A percentile compares a stretch with the other conserved stretches of the same genome.
Conservation (phyloP, 2,888 invertebrate species). For the Xestoiulus laeticollis region DNA sequence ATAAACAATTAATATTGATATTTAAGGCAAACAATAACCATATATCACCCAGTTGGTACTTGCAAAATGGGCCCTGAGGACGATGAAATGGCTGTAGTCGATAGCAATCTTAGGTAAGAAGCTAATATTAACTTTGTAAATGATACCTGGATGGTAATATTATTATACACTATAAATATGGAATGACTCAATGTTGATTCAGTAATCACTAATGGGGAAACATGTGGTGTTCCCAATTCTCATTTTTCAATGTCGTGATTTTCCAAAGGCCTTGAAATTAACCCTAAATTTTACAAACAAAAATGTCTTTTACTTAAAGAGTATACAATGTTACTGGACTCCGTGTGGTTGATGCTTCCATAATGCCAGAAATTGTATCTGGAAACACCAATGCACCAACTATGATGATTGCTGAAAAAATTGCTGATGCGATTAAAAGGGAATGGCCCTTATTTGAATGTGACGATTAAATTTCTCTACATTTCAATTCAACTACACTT, state of each 20-base stretch:
- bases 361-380: slow-evolving; percentile 67
- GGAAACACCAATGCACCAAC: slow-evolving; percentile 59
- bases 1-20: background rate
- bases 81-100: slow-evolving; percentile 64
- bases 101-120: slow-evolving; percentile 59
- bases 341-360: slow-evolving; percentile 67
- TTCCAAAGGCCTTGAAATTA: no score
- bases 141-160: no score
- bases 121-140: no score
- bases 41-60: slow-evolving; percentile 69
- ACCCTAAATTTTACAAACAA: background rate
- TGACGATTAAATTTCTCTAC: background rate
- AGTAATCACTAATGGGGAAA: no score
- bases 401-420: slow-evolving; percentile 50
- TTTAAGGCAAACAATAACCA: slow-evolving; percentile 57
- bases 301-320: background rate
- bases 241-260: no score
- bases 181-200: no score
- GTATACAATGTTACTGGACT: slow-evolving; percentile 62
- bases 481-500: slow-evolving; percentile 56
- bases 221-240: no score
- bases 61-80: slow-evolving; percentile 67
- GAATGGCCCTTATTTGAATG: background rate
- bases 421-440: slow-evolving; percentile 32
- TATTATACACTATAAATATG: no score